These are phyloP conservation scores for Paedocypris micromegethes DNA, from an alignment of 2,797 vertebrate genomes.

Conservation along the genomic window DNA sequence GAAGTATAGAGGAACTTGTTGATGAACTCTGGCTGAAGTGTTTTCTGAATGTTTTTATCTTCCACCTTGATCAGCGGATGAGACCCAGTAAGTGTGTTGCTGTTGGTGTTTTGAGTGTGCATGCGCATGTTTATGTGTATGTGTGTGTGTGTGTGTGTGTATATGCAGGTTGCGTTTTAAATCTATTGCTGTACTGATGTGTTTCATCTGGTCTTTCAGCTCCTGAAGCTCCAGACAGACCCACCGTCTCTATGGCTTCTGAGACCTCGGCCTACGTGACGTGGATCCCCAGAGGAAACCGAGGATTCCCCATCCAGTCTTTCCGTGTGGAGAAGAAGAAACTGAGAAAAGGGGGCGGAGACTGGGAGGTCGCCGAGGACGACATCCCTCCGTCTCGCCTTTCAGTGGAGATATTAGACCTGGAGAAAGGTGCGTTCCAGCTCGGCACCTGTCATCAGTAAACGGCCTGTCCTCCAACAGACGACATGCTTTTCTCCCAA, in stretches of 20 bases:
- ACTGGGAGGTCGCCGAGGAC: slow-evolving; percentile 88
- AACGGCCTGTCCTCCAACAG: too few species aligned
- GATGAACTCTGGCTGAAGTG: neutral
- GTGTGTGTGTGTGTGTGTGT: too few species aligned
- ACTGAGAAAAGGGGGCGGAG: slow-evolving; percentile 80
- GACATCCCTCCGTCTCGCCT: slow-evolving; percentile 92
- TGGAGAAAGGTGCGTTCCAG: slow-evolving; percentile 84
- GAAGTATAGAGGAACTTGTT: neutral
- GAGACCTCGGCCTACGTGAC: slow-evolving; percentile 95
- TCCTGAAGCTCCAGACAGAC: slow-evolving; percentile 94
- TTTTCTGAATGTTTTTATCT: slow-evolving; percentile 52
- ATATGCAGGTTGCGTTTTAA: neutral
- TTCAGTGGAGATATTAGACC: slow-evolving; percentile 87
- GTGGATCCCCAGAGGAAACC: slow-evolving; percentile 97
- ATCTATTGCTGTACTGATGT: neutral
- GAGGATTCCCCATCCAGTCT: slow-evolving; percentile 93
- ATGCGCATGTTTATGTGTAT: neutral
- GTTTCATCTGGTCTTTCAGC: slow-evolving; percentile 64
- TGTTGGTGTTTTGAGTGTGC: slow-evolving; percentile 34
- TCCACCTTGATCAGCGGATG: slow-evolving; percentile 61
- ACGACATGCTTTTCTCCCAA: neutral
- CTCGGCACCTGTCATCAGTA: neutral
- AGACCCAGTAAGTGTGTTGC: slow-evolving; percentile 64
- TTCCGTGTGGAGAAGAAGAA: slow-evolving; percentile 95
- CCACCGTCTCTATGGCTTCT: slow-evolving; percentile 91